phyloP scores from a whole-genome alignment of 1,140 invertebrate genomes.

The Agrypnia vestita region DNA sequence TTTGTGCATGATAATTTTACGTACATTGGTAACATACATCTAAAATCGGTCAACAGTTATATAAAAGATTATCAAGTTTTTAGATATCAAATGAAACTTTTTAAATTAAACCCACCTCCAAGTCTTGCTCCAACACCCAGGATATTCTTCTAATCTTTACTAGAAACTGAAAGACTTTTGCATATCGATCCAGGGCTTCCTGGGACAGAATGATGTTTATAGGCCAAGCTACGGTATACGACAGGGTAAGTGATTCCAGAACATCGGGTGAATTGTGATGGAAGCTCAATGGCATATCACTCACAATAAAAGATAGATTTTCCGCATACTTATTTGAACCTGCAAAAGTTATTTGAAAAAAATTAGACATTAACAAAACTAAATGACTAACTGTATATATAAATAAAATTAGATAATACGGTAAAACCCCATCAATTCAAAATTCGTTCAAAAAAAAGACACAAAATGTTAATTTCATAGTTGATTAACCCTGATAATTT shows the following conservation, averaged over 20 bases:
- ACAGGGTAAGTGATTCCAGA: slow-evolving; percentile 78
- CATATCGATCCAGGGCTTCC: slow-evolving; percentile 79
- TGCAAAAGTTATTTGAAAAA: slow-evolving; percentile 55
- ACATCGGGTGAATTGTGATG: slow-evolving; percentile 78
- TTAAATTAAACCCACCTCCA: slow-evolving; percentile 68
- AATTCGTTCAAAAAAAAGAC: too few relatives aligned
- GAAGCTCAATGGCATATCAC: slow-evolving; percentile 74
- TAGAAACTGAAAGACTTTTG: slow-evolving; percentile 82
- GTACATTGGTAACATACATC: not conserved
- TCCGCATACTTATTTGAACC: slow-evolving; percentile 74
- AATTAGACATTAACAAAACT: too few relatives aligned
- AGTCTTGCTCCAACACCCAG: slow-evolving; percentile 81
- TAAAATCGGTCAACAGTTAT: not conserved
- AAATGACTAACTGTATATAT: not conserved
- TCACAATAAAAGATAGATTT: slow-evolving; percentile 75
- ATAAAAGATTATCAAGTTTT: not conserved
- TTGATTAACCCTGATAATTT: too few relatives aligned
- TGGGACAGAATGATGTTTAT: slow-evolving; percentile 83
- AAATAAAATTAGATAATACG: too few relatives aligned
- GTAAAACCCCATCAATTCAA: too few relatives aligned
- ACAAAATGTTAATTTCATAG: too few relatives aligned
- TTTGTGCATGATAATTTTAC: too few relatives aligned
- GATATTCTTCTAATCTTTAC: slow-evolving; percentile 82
- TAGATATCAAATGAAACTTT: slow-evolving; percentile 10
- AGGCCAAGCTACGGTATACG: slow-evolving; percentile 83